Percentiles rank a stretch among this genome's conserved stretches.
Evolutionary conservation across 64 coral and sea anemone genomes (phyloP).

Genomic region (Acropora tenuis): DNA sequence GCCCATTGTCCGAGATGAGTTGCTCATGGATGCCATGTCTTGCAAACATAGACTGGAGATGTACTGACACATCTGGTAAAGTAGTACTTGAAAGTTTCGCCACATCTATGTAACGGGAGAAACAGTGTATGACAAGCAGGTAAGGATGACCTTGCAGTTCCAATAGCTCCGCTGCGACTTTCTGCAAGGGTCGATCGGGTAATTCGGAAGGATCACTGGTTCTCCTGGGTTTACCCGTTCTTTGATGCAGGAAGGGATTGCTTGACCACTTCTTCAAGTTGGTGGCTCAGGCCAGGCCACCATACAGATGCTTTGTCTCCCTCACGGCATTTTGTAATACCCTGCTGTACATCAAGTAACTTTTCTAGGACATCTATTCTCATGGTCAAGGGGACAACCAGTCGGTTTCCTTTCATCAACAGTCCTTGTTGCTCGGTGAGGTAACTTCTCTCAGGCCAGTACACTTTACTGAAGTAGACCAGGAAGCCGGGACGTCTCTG

Average conservation of each 20-base stretch:
- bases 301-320: conserved; percentile 12
- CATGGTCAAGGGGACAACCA: neutral
- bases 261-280: neutral
- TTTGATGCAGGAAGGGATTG: conserved; percentile 6
- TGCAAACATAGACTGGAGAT: neutral
- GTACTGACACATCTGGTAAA: neutral
- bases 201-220: neutral
- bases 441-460: neutral
- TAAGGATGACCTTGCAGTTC: neutral
- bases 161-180: conserved; percentile 6
- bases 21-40: neutral
- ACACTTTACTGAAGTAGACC: neutral
- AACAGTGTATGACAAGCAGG: conserved; percentile 35
- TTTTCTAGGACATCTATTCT: neutral
- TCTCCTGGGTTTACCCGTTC: neutral
- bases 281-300: neutral
- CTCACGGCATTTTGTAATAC: conserved; percentile 16
- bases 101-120: conserved; percentile 22
- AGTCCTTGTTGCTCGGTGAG: neutral
- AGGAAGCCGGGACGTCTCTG: neutral
- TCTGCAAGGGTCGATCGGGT: conserved; percentile 37
- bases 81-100: conserved; percentile 15
- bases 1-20: neutral
- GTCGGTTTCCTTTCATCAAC: neutral
- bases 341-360: neutral